Evolutionary conservation across 2,113 vertebrate genomes (phyloP), one percentile per base, ranked within the genome.

Genomic region (Lampris incognitus): DNA sequence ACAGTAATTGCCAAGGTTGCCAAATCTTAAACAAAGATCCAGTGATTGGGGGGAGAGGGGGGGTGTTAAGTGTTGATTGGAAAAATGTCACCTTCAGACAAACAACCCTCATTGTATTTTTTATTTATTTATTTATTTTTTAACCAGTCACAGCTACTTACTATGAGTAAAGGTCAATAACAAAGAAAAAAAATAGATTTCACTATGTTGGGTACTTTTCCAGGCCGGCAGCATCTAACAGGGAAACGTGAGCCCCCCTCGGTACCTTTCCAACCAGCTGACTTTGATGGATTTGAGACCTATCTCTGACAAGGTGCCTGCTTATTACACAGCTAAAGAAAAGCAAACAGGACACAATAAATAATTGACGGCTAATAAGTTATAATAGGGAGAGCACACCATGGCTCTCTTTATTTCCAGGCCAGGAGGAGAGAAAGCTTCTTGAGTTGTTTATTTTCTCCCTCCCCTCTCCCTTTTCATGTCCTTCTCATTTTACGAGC

Each of bases 401-500:
- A 48, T 63, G 82, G 61, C 72, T 48, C 6, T 82, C 63, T 51
- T 60, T 77, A 71, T 91, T 89, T 89, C 79, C 60, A 4, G 84
- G 72, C 76, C 79, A 87, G 66, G 82, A 91, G 84, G 76, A 88
- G 89, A 89, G 72, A 87, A 85, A 87, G 83, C 68, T 71, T 89
- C 79, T 72, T 51, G 85, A 92, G 85, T 92, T 91, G 91, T 92
- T 92, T 91, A 90, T 92, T 92, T 91, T 88, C 78, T 77, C 76
- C 76, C 65, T 85, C 74, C 83, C 83, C 85, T 91, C 88, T 91
- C 90, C 91, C 90, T 92, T 91, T 91, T 92, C 89, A 91, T 91
- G 90, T 92, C 90, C 89, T 88, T 92, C 92, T 94, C 89, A 94
- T 94, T 92, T 93, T 92, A 93, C 87, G 86, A 91, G 84, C 88